A percentile compares a stretch with the other conserved stretches of the same genome.
These are phyloP conservation scores for Drosophila pseudotalamancana DNA, from an alignment of 2,888 invertebrate genomes.

Conservation along the genomic window DNA sequence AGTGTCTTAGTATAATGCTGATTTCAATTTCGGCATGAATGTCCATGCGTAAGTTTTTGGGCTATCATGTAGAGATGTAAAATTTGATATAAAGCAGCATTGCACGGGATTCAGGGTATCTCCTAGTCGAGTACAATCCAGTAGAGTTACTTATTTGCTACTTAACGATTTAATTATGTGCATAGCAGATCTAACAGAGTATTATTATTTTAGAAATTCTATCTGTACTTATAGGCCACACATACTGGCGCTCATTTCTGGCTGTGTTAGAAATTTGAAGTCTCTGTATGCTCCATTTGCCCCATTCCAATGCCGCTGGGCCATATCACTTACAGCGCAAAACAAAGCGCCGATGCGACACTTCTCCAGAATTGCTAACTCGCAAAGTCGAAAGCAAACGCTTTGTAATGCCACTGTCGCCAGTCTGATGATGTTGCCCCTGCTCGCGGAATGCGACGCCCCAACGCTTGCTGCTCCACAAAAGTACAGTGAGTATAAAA, in stretches of 20 bases:
- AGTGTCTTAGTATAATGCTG: no score
- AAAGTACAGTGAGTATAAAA: constrained; percentile 17
- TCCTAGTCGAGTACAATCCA: no score
- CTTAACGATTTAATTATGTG: no score
- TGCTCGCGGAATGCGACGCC: neutral
- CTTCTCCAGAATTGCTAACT: constrained; percentile 58
- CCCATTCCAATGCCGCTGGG: constrained; percentile 19
- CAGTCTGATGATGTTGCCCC: constrained; percentile 38
- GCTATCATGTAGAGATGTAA: no score
- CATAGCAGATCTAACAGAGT: no score
- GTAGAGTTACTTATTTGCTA: no score
- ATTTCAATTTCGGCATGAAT: no score
- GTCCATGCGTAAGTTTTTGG: no score
- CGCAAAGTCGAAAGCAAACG: constrained; percentile 57
- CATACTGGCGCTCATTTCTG: neutral
- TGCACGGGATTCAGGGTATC: no score
- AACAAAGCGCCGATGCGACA: constrained; percentile 38
- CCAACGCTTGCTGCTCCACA: constrained; percentile 18
- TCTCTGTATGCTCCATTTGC: constrained; percentile 18
- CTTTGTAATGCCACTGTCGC: constrained; percentile 69
- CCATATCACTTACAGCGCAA: constrained; percentile 30
- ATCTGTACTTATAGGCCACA: neutral
- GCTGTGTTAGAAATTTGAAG: constrained; percentile 9
- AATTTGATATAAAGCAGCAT: no score
- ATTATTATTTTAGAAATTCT: no score